phyloP scores from a whole-genome alignment of 2,113 vertebrate species.

The Grammomys dolichurus region DNA sequence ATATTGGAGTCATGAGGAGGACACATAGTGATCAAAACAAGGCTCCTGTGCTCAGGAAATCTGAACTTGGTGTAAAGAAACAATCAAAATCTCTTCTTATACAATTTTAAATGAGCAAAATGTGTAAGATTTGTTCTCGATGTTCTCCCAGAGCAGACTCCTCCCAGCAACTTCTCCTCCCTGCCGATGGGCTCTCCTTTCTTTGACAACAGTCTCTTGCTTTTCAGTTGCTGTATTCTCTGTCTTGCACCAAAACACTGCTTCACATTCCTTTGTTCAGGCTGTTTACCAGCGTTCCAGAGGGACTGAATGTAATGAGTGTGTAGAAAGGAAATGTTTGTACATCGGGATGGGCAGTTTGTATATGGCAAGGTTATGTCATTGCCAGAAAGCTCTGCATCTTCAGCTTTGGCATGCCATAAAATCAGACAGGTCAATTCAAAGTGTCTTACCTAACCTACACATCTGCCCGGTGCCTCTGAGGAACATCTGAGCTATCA shows the following conservation, averaged over 20 bases:
- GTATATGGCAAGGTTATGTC: neutral
- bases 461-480: neutral
- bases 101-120: neutral
- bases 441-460: neutral
- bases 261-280: neutral
- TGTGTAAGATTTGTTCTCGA: neutral
- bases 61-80: constrained; percentile 1
- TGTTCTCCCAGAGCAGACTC: neutral
- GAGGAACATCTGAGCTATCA: neutral
- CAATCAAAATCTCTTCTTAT: neutral
- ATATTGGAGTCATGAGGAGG: neutral
- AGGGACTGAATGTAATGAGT: neutral
- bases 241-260: neutral
- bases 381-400: constrained; percentile 45
- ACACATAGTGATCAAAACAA: neutral
- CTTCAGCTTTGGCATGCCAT: neutral
- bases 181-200: neutral
- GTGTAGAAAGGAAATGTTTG: neutral
- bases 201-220: neutral
- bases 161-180: neutral
- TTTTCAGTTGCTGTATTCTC: neutral
- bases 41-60: neutral
- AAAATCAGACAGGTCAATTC: neutral
- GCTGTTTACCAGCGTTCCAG: constrained; percentile 3
- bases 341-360: neutral